Conservation (phyloP, 53 echinoderm and acorn worm species). For the Antedon mediterranea region DNA sequence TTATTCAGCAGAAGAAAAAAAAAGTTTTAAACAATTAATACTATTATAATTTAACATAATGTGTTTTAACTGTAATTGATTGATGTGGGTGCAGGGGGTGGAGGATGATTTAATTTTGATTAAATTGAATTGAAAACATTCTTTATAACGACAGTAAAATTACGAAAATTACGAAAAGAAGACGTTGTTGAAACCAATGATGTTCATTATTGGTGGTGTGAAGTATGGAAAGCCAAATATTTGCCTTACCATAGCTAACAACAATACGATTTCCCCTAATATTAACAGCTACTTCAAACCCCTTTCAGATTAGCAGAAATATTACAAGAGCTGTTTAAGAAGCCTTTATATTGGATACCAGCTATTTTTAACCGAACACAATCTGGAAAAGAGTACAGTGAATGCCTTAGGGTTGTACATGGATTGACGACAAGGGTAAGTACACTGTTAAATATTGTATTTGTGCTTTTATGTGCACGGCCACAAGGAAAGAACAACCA, state of each 20-base stretch:
- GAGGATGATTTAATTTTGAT: background rate
- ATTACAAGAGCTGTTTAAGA: slow-evolving; percentile 64
- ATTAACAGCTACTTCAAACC: no score
- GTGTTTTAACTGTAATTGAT: background rate
- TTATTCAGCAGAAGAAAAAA: no score
- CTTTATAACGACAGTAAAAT: no score
- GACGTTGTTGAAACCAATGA: background rate
- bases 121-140: no score
- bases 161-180: background rate
- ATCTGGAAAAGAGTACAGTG: slow-evolving; percentile 36
- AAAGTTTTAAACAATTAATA: no score
- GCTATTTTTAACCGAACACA: slow-evolving; percentile 21
- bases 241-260: no score
- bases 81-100: background rate
- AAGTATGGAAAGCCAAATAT: no score
- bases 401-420: slow-evolving; percentile 54
- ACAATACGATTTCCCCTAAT: no score
- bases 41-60: no score
- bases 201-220: background rate
- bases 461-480: no score
- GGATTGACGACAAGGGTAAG: slow-evolving; percentile 56
- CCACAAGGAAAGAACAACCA: no score
- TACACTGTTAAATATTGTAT: no score
- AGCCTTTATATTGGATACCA: slow-evolving; percentile 67
- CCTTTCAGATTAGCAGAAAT: slow-evolving; percentile 55